A percentile compares a stretch with the other conserved stretches of the same genome.
Evolutionary conservation across 2,797 vertebrate genomes (phyloP).

Genomic region (Eutrigla gurnardus): DNA sequence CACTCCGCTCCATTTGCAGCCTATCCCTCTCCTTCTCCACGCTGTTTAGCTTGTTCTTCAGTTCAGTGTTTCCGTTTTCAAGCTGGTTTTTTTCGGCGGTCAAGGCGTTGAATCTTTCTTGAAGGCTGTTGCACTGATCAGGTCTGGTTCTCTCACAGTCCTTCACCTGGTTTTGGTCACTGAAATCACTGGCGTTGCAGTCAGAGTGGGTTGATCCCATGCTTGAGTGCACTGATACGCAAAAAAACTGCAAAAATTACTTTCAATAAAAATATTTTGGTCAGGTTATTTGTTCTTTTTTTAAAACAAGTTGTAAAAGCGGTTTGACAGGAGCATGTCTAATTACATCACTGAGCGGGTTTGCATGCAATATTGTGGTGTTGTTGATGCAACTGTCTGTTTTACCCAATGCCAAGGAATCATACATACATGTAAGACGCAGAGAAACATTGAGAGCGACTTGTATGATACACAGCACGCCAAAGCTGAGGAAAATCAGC

Average conservation of each 20-base stretch:
- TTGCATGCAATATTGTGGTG: not conserved
- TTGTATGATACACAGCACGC: conserved; percentile 58
- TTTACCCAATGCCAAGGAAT: not conserved
- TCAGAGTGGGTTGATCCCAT: not conserved
- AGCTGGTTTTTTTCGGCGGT: conserved; percentile 12
- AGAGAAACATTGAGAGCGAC: conserved; percentile 61
- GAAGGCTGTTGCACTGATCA: not conserved
- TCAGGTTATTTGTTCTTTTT: not conserved
- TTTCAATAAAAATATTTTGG: rapidly evolving
- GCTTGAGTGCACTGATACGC: conserved; percentile 14
- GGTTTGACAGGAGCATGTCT: not conserved
- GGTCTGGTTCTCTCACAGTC: not conserved
- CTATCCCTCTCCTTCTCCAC: not conserved
- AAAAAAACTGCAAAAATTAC: not conserved
- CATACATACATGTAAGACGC: conserved; percentile 47
- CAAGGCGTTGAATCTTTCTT: conserved; percentile 26
- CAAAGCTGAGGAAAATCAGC: conserved; percentile 48
- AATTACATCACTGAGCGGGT: not conserved
- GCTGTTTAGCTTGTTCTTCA: not conserved
- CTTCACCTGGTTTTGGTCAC: not conserved
- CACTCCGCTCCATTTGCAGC: rapidly evolving
- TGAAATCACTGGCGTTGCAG: conserved; percentile 1
- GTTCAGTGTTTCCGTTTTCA: conserved; percentile 14
- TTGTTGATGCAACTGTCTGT: not conserved
- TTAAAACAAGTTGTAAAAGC: not conserved